Evolutionary conservation across 2,113 vertebrate genomes (phyloP).

Genomic region (Cryptomyrus ogoouensis): DNA sequence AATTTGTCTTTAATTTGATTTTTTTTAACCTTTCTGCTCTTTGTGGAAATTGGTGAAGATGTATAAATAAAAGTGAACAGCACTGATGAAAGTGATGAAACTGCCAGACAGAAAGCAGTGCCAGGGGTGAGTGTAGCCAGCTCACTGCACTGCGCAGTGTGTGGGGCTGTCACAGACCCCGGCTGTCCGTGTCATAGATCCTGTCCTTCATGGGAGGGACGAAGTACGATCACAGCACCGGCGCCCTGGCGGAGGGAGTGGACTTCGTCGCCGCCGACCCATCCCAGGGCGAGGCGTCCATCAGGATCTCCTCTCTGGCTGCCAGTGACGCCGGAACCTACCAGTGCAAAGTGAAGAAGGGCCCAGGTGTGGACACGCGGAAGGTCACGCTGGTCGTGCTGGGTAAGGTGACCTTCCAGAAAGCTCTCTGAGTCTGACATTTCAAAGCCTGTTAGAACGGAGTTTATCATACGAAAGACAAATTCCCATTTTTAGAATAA

Average conservation of each 20-base stretch:
- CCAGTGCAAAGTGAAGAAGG: constrained; percentile 84
- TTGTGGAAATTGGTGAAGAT: not conserved
- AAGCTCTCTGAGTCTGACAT: not conserved
- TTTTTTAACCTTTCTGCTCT: not conserved
- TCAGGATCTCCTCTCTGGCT: constrained; percentile 64
- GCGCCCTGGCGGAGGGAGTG: constrained; percentile 56
- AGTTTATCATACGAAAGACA: not conserved
- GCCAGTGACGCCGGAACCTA: constrained; percentile 70
- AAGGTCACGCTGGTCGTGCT: constrained; percentile 72
- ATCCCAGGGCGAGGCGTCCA: constrained; percentile 74
- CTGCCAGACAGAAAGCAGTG: not conserved
- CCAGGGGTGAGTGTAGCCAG: not conserved
- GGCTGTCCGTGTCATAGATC: constrained; percentile 50
- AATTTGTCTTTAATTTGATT: not conserved
- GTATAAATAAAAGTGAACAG: not conserved
- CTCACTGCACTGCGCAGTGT: too few relatives aligned
- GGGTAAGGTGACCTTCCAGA: constrained; percentile 53
- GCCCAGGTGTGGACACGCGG: constrained; percentile 68
- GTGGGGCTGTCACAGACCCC: not conserved
- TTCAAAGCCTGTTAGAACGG: not conserved
- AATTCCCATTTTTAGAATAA: not conserved
- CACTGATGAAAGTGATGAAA: not conserved
- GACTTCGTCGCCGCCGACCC: constrained; percentile 69
- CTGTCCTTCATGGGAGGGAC: constrained; percentile 67
- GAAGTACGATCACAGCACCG: constrained; percentile 55